Evolutionary conservation across 2,888 invertebrate genomes (phyloP).

Genomic region (Scaptomyza polygonia): DNA sequence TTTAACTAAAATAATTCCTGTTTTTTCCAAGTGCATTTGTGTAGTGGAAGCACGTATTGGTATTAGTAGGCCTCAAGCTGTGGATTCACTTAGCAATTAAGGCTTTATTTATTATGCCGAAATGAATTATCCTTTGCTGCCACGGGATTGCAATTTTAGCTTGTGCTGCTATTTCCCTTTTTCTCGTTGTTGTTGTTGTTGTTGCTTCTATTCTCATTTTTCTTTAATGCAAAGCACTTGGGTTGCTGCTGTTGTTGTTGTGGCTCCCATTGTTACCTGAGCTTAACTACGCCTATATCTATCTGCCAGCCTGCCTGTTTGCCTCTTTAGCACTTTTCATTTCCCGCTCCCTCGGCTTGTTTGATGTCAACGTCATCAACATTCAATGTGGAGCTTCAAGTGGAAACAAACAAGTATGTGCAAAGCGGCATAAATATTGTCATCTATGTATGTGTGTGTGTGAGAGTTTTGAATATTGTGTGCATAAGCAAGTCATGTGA

Average conservation of each 20-base stretch:
- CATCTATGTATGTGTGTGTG: not conserved
- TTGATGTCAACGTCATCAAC: slow-evolving; percentile 41
- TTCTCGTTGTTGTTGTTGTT: too few relatives aligned
- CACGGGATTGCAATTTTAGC: slow-evolving; percentile 75
- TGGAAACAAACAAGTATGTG: slow-evolving; percentile 24
- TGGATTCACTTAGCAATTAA: slow-evolving; percentile 76
- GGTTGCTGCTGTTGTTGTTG: not conserved
- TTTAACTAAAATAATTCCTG: too few relatives aligned
- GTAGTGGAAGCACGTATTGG: slow-evolving; percentile 9
- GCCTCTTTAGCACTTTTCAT: not conserved
- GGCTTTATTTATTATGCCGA: slow-evolving; percentile 80
- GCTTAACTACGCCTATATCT: slow-evolving; percentile 1
- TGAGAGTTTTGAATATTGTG: not conserved
- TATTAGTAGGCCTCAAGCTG: slow-evolving; percentile 15
- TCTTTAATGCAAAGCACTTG: slow-evolving; percentile 11
- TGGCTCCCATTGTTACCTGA: not conserved
- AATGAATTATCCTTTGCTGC: slow-evolving; percentile 80
- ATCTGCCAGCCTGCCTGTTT: not conserved
- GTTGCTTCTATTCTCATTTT: slow-evolving; percentile 16
- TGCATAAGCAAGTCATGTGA: slow-evolving; percentile 11
- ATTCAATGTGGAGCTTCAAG: slow-evolving; percentile 29
- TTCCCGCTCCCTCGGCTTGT: not conserved
- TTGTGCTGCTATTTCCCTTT: slow-evolving; percentile 61
- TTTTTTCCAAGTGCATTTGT: not conserved
- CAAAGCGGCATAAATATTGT: not conserved